Conservation (phyloP, 2,888 invertebrate genomes). For the Eupithecia exiguata region DNA sequence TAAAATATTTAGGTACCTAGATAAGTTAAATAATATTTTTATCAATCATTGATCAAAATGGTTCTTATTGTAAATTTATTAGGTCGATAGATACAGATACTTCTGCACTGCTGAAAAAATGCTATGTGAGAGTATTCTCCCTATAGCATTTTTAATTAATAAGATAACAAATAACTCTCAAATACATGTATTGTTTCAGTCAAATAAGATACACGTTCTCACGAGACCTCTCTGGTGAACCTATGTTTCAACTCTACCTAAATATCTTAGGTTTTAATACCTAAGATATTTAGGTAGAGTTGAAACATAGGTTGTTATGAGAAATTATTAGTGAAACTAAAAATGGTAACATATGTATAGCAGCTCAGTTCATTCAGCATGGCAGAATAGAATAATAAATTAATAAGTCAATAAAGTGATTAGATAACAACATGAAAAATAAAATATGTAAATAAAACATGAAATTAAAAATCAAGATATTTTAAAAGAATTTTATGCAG, state of each 20-base stretch:
- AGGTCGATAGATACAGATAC: neutral
- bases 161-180: neutral
- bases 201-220: neutral
- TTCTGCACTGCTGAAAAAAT: too few relatives aligned
- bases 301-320: neutral
- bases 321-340: neutral
- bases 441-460: too few relatives aligned
- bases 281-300: neutral
- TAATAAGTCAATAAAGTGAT: neutral
- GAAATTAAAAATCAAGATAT: too few relatives aligned
- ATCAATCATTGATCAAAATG: neutral
- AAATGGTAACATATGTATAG: neutral
- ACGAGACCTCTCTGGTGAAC: neutral
- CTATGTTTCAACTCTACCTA: neutral
- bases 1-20: neutral
- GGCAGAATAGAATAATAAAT: too few relatives aligned
- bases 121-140: neutral
- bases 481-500: too few relatives aligned
- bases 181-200: neutral
- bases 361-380: too few relatives aligned
- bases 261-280: neutral
- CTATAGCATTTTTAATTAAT: neutral
- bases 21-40: too few relatives aligned
- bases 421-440: neutral
- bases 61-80: neutral